Percentiles rank a stretch among this genome's conserved stretches.
These are phyloP conservation scores for Atrichornis clamosus DNA, from an alignment of 2,113 vertebrate species.

Conservation along the genomic window DNA sequence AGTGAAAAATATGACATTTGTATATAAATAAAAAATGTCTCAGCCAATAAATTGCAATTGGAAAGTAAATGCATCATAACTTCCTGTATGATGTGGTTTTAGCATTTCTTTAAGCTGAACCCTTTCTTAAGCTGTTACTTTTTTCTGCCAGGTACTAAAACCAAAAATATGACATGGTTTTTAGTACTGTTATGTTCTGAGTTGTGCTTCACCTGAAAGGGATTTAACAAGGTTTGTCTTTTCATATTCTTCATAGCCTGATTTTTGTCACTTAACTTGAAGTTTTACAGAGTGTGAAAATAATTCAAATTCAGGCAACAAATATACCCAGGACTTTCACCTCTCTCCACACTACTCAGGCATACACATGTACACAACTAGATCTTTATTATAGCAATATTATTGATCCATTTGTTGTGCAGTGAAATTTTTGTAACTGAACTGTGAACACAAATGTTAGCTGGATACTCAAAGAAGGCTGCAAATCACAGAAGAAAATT, in stretches of 20 bases:
- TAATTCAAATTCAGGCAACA: not conserved
- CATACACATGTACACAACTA: not conserved
- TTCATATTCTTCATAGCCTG: not conserved
- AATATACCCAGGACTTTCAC: not conserved
- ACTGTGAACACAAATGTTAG: not conserved
- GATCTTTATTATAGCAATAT: not conserved
- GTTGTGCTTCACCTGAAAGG: not conserved
- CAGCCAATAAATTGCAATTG: not conserved
- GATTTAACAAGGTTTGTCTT: not conserved
- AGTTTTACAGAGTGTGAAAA: not conserved
- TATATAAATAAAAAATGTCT: not conserved
- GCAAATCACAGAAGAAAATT: not conserved
- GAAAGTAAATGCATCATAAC: not conserved
- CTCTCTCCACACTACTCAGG: not conserved
- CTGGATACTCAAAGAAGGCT: not conserved
- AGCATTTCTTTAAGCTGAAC: not conserved
- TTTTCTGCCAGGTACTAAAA: not conserved
- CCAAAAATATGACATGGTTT: not conserved
- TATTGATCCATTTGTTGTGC: not conserved
- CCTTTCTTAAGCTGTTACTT: not conserved
- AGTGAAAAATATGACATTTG: slow-evolving; percentile 6
- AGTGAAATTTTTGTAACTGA: not conserved
- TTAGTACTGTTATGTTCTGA: not conserved
- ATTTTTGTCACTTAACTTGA: not conserved
- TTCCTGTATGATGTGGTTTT: not conserved